Percentiles rank a stretch among this genome's conserved stretches.
These are phyloP conservation scores for Hypanus sabinus DNA, from an alignment of 2,113 vertebrate species.

Conservation along the genomic window DNA sequence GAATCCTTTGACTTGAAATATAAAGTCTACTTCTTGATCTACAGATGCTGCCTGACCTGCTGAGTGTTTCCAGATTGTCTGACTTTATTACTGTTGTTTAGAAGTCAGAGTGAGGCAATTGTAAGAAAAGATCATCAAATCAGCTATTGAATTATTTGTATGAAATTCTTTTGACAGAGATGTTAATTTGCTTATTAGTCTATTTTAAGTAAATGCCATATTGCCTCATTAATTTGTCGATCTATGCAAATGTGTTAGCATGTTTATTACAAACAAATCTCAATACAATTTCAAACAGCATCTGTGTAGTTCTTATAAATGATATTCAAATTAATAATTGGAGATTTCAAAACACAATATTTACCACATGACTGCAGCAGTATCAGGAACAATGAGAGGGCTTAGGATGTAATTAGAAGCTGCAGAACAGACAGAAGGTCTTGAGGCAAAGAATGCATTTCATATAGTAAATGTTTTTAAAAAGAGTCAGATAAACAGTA, in stretches of 20 bases:
- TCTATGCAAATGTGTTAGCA: not conserved
- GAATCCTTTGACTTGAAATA: too few species aligned
- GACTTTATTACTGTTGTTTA: not conserved
- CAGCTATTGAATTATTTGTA: not conserved
- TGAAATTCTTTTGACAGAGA: not conserved
- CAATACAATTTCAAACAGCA: not conserved
- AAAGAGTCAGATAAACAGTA: not conserved
- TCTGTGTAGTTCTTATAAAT: not conserved
- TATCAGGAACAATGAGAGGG: not conserved
- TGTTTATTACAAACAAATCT: not conserved
- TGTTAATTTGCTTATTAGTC: not conserved
- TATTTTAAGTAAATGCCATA: not conserved
- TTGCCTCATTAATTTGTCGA: not conserved
- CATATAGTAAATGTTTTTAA: too few species aligned
- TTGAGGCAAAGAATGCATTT: not conserved
- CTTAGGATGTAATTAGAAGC: not conserved
- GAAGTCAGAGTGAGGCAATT: not conserved
- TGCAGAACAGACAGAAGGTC: not conserved
- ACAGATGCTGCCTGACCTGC: too few species aligned
- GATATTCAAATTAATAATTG: not conserved
- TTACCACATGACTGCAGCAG: not conserved
- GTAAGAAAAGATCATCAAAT: not conserved
- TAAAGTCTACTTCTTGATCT: too few species aligned
- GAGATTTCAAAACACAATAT: not conserved
- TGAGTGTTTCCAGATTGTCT: too few species aligned